Evolutionary conservation across 2,797 vertebrate species (phyloP), one percentile per base, ranked within the genome.

Genomic region (Ctenochaetus hawaiiensis): DNA sequence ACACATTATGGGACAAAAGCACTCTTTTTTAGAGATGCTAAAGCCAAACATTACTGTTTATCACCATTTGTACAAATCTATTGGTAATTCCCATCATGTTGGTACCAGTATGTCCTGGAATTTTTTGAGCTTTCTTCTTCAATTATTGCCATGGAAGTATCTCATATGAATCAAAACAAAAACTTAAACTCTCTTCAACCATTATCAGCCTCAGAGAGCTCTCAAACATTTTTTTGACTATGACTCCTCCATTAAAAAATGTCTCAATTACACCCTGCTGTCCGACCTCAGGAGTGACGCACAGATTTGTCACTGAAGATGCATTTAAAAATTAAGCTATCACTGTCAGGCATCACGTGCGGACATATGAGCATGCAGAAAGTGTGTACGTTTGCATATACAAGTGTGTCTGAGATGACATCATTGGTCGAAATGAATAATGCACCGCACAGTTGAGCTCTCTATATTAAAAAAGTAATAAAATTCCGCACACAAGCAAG

Each of bases 351-450:
- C 10, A 10, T 59, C 37, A 47, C 51, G 5, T 54, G 43, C 23
- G 60, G 43, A 54, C 59, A 58, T 52, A 52, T 18, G 13, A 22
- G 6, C 26, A 48, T 57, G 3, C 45, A 72, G 75, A 73, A 48
- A 52, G 34, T 59, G 52, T 66, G 37, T 53, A 23, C n/a, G 63
- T 48, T 13, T 71, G 18, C 44, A 48, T 44, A 53, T 20, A n/a
- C 47, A 48, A 23, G 51, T 70, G 41, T 30, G 23, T 65, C 13
- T 64, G 64, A 72, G 65, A 26, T 2, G 0, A 48, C 13, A 58
- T 74, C 57, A 65, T 44, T 20, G 51, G 56, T 78, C 59, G 60
- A 67, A 71, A 70, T 81, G 11, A 83, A 85, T 80, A 78, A 83
- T 82, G 47, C 79, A 41, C 26, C 23, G 6, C 41, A 67, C 64